phyloP scores from a whole-genome alignment of 2,797 vertebrate species.

The Coranthus polyacanthus region DNA sequence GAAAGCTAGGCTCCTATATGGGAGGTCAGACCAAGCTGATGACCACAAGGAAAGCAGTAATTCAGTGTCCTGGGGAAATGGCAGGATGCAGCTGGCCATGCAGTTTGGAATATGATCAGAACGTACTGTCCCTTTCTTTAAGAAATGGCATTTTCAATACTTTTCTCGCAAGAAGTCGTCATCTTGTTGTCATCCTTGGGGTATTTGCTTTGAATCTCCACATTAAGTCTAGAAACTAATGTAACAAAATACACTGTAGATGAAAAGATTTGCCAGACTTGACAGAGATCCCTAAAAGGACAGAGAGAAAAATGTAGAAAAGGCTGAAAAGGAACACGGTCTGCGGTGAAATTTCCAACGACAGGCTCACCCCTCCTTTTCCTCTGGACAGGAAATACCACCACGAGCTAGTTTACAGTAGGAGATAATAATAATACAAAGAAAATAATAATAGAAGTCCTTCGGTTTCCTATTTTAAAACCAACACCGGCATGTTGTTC shows the following conservation, averaged over 20 bases:
- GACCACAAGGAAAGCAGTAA: conserved; percentile 76
- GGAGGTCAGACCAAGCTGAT: conserved; percentile 68
- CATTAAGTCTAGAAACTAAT: background rate
- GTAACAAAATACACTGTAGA: background rate
- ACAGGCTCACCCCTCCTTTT: conserved; percentile 61
- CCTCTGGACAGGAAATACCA: conserved; percentile 74
- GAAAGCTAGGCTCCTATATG: conserved; percentile 60
- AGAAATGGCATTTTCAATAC: background rate
- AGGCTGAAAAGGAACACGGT: conserved; percentile 30
- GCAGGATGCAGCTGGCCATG: conserved; percentile 46
- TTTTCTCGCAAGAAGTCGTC: background rate
- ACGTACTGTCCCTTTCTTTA: conserved; percentile 23
- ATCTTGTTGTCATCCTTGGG: background rate
- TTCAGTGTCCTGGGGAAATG: conserved; percentile 66
- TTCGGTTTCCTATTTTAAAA: conserved; percentile 58
- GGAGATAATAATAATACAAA: conserved; percentile 47
- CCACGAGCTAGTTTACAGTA: conserved; percentile 44
- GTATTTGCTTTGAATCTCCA: background rate
- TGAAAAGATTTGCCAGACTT: no score
- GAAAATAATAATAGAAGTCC: conserved; percentile 39
- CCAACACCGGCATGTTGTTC: conserved; percentile 41
- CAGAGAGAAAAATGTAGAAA: conserved; percentile 15
- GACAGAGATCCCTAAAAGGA: no score
- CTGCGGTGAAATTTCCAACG: conserved; percentile 48
- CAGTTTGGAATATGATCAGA: conserved; percentile 45